A percentile compares a stretch with the other conserved stretches of the same genome.
These are phyloP conservation scores for Melanotaenia parkinsoni DNA, from an alignment of 2,797 vertebrate genomes.

Conservation along the genomic window DNA sequence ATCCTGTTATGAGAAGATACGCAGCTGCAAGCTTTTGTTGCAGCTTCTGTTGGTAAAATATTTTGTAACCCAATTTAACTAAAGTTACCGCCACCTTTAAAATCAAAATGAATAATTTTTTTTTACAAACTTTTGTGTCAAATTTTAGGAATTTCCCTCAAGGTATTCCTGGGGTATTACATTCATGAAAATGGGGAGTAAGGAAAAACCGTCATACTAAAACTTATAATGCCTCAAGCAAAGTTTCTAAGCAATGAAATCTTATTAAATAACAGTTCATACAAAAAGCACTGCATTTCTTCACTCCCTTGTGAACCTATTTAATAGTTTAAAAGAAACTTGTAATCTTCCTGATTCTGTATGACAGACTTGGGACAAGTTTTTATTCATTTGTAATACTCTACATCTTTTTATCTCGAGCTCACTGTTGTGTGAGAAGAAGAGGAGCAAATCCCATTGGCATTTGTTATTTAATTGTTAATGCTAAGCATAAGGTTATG, in stretches of 20 bases:
- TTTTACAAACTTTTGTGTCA: neutral
- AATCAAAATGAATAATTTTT: neutral
- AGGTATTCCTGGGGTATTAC: neutral
- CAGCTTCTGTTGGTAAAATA: too few species aligned
- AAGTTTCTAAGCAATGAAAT: neutral
- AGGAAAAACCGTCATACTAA: too few species aligned
- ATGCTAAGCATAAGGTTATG: slow-evolving; percentile 82
- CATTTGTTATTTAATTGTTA: slow-evolving; percentile 84
- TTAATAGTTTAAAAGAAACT: slow-evolving; percentile 26
- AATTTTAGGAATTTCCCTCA: neutral
- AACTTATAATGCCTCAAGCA: too few species aligned
- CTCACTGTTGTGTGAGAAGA: slow-evolving; percentile 61
- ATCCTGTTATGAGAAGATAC: too few species aligned
- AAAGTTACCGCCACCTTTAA: too few species aligned
- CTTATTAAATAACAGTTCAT: neutral
- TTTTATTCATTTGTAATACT: slow-evolving; percentile 45
- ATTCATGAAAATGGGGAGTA: neutral
- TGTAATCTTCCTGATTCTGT: slow-evolving; percentile 28
- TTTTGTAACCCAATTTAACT: too few species aligned
- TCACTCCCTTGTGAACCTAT: slow-evolving; percentile 14
- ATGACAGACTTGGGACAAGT: slow-evolving; percentile 29
- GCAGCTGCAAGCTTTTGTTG: too few species aligned
- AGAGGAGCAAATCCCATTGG: slow-evolving; percentile 71
- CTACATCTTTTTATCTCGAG: slow-evolving; percentile 45
- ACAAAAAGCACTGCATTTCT: neutral